A percentile compares a stretch with the other conserved stretches of the same genome.
These are phyloP conservation scores for Bradypus variegatus DNA, from an alignment of 2,797 vertebrate genomes.

Conservation along the genomic window DNA sequence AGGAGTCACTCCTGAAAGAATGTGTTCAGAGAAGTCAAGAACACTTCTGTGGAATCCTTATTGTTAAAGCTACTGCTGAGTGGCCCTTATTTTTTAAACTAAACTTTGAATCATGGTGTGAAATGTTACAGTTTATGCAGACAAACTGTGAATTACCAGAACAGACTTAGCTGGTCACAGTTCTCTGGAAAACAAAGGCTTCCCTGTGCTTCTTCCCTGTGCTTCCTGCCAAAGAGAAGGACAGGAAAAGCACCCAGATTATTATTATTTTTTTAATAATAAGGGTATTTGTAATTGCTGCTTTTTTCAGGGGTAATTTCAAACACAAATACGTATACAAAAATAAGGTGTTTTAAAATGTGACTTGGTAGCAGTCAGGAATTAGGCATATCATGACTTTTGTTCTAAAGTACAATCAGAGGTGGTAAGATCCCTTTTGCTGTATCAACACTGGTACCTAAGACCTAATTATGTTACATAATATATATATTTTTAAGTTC, in stretches of 20 bases:
- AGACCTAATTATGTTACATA: constrained; percentile 70
- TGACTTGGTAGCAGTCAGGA: constrained; percentile 74
- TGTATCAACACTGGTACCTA: constrained; percentile 78
- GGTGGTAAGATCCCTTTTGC: constrained; percentile 72
- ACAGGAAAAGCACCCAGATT: constrained; percentile 65
- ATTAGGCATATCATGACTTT: constrained; percentile 69
- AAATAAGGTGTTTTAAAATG: constrained; percentile 72
- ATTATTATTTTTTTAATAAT: constrained; percentile 40
- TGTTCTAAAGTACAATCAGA: constrained; percentile 73
- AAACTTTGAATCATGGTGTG: constrained; percentile 66
- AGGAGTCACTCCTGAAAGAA: constrained; percentile 74
- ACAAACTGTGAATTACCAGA: constrained; percentile 76
- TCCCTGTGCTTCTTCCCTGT: constrained; percentile 70
- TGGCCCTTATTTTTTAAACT: constrained; percentile 65
- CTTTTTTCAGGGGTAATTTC: constrained; percentile 83
- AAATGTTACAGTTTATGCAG: constrained; percentile 73
- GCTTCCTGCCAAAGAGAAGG: constrained; percentile 74
- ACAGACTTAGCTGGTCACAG: constrained; percentile 67
- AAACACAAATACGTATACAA: constrained; percentile 41
- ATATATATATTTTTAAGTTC: constrained; percentile 68
- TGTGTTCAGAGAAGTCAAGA: constrained; percentile 70
- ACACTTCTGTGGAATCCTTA: constrained; percentile 68
- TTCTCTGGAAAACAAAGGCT: constrained; percentile 74
- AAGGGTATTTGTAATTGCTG: constrained; percentile 80
- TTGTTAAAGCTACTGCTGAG: constrained; percentile 74